Percentiles rank a stretch among this genome's conserved stretches.
Conservation (phyloP, 2,797 vertebrate species). For the Gobio occitaniae region DNA sequence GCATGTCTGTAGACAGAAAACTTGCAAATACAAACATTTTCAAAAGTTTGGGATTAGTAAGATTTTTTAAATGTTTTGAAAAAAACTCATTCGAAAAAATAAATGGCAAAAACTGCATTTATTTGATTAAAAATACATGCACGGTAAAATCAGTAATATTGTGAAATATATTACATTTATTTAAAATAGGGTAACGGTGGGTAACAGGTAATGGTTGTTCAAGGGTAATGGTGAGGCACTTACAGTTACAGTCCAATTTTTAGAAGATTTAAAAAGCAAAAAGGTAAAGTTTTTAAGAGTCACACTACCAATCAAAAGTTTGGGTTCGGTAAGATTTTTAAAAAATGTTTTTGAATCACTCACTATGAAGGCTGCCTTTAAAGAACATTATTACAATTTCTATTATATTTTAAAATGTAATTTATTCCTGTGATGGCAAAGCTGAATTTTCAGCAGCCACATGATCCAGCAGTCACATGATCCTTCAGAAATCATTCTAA, state of each 20-base stretch:
- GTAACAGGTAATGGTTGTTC: too few relatives aligned
- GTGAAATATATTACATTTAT: not conserved
- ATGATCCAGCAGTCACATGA: not conserved
- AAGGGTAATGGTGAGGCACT: too few relatives aligned
- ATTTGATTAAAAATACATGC: not conserved
- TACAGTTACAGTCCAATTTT: too few relatives aligned
- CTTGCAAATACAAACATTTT: conserved; percentile 8
- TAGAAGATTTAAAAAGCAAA: too few relatives aligned
- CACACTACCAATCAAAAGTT: too few relatives aligned
- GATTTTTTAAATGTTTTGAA: not conserved
- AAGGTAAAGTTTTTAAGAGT: too few relatives aligned
- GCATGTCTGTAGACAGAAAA: conserved; percentile 7
- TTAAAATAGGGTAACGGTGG: too few relatives aligned
- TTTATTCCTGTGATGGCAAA: not conserved
- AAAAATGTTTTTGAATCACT: too few relatives aligned
- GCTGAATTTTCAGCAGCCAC: not conserved
- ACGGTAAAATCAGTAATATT: not conserved
- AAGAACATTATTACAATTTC: not conserved
- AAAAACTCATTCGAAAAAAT: not conserved
- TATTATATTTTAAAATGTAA: too few relatives aligned
- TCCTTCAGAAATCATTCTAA: not conserved
- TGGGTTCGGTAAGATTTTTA: too few relatives aligned
- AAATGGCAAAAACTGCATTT: not conserved
- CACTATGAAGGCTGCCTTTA: too few relatives aligned
- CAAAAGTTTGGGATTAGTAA: not conserved